phyloP scores from a whole-genome alignment of 2,797 vertebrate genomes.

The Sebastes steindachneri region DNA sequence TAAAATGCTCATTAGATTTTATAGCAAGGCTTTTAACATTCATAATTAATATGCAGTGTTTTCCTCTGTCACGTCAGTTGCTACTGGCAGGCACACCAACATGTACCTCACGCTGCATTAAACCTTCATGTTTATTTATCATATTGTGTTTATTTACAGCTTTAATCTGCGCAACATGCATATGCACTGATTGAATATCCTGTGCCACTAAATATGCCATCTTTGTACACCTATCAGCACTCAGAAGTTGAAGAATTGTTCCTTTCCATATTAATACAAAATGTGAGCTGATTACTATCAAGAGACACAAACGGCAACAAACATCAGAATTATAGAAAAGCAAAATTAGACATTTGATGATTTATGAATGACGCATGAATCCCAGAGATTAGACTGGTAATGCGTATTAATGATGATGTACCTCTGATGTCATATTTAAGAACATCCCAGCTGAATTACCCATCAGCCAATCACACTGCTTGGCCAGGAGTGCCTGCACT shows the following conservation, averaged over 20 bases:
- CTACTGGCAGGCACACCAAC: not conserved
- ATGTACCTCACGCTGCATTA: not conserved
- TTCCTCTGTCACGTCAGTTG: not conserved
- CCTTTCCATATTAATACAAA: not conserved
- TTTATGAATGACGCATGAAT: slow-evolving; percentile 68
- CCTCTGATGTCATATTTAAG: slow-evolving; percentile 66
- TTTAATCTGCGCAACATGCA: not conserved
- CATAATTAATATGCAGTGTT: not conserved
- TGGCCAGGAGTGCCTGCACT: not conserved
- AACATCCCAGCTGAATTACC: slow-evolving; percentile 45
- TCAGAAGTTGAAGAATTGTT: not conserved
- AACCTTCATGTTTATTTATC: not conserved
- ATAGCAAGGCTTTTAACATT: not conserved
- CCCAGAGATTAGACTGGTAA: slow-evolving; percentile 54
- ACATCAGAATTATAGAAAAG: slow-evolving; percentile 1
- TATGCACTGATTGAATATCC: not conserved
- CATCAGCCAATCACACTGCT: slow-evolving; percentile 37
- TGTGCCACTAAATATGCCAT: not conserved
- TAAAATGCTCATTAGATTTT: not conserved
- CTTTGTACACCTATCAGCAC: not conserved
- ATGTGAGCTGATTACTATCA: not conserved
- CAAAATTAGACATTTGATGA: slow-evolving; percentile 28
- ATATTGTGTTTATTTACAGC: not conserved
- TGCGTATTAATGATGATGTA: slow-evolving; percentile 54
- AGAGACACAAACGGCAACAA: slow-evolving; percentile 5